phyloP scores from a whole-genome alignment of 1,140 invertebrate genomes.

The Zelostemma sp. region DNA sequence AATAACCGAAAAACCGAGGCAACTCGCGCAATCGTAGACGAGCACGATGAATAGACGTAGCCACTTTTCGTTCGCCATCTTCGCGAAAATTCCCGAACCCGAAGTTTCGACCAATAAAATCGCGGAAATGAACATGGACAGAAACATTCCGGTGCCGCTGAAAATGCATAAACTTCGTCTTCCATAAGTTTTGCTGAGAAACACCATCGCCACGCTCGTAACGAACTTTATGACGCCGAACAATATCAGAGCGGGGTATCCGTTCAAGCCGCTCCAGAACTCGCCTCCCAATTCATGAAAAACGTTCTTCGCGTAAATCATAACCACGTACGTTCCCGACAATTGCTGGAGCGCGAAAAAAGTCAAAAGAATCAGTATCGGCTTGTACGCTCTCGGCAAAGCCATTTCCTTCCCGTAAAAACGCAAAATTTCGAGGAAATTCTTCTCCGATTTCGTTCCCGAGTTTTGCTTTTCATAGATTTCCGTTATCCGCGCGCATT shows the following conservation, averaged over 20 bases:
- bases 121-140: slow-evolving; percentile 70
- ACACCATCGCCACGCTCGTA: slow-evolving; percentile 67
- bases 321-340: slow-evolving; percentile 75
- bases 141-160: slow-evolving; percentile 72
- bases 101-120: slow-evolving; percentile 66
- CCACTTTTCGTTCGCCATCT: slow-evolving; percentile 56
- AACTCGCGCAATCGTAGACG: slow-evolving; percentile 71
- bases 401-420: slow-evolving; percentile 34
- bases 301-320: slow-evolving; percentile 77
- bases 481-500: slow-evolving; percentile 57
- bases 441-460: background rate
- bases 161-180: slow-evolving; percentile 68
- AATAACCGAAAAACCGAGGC: slow-evolving; percentile 72
- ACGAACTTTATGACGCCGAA: slow-evolving; percentile 71
- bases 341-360: slow-evolving; percentile 74
- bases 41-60: slow-evolving; percentile 68
- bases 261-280: slow-evolving; percentile 62
- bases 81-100: slow-evolving; percentile 27
- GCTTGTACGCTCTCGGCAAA: slow-evolving; percentile 67
- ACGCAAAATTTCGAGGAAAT: slow-evolving; percentile 16
- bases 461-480: slow-evolving; percentile 21
- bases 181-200: slow-evolving; percentile 71
- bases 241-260: slow-evolving; percentile 68
- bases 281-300: slow-evolving; percentile 69
- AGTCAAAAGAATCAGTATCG: slow-evolving; percentile 67